phyloP scores from a whole-genome alignment of 2,888 invertebrate genomes.

The Drosophila engyochracea region DNA sequence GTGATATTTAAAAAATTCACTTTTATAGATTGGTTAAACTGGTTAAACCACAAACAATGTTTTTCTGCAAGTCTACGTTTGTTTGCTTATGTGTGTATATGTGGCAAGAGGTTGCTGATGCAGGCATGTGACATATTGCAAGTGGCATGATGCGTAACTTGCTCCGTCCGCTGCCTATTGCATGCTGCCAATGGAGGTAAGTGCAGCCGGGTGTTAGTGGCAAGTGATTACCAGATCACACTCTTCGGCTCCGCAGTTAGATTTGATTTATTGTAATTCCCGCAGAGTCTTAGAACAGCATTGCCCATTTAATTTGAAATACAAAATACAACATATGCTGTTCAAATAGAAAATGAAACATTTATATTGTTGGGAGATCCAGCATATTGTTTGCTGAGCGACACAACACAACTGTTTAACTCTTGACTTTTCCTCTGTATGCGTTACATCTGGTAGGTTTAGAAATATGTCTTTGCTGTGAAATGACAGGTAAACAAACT shows the following conservation, averaged over 20 bases:
- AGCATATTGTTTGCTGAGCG: background rate
- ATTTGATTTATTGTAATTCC: constrained; percentile 27
- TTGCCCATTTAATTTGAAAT: background rate
- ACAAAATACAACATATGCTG: background rate
- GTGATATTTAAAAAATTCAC: background rate
- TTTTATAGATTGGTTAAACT: constrained; percentile 4
- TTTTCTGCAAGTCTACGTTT: constrained; percentile 3
- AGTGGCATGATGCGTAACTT: constrained; percentile 33
- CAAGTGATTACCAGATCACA: constrained; percentile 1
- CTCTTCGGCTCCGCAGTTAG: background rate
- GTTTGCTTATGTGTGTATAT: constrained; percentile 3
- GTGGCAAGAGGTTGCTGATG: constrained; percentile 15
- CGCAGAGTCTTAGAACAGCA: background rate
- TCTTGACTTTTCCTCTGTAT: background rate
- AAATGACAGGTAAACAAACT: background rate
- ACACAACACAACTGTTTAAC: background rate
- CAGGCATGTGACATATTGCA: constrained; percentile 12
- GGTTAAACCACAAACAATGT: background rate
- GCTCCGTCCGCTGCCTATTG: constrained; percentile 32
- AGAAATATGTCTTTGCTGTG: background rate
- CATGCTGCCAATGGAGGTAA: constrained; percentile 31
- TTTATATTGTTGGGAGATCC: background rate
- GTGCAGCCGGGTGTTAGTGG: constrained; percentile 6
- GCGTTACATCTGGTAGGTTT: constrained; percentile 16
- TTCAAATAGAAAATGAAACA: background rate